A percentile compares a stretch with the other conserved stretches of the same genome.
phyloP scores from a whole-genome alignment of 2,113 vertebrate genomes.

The Corapipo altera region DNA sequence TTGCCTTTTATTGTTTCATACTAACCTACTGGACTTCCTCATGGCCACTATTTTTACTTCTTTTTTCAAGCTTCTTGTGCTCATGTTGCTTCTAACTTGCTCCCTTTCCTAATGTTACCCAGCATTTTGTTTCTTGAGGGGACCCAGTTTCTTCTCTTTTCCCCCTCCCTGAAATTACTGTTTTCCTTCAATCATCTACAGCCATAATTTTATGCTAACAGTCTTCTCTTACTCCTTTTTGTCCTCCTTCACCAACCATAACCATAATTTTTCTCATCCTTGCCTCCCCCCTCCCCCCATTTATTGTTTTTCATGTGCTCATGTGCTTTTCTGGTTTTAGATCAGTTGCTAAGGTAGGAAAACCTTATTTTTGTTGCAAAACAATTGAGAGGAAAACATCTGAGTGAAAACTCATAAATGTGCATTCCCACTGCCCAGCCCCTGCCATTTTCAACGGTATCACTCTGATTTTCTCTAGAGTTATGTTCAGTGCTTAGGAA shows the following conservation, averaged over 20 bases:
- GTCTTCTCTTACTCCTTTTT: neutral
- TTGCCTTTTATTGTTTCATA: neutral
- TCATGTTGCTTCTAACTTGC: neutral
- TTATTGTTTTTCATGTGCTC: neutral
- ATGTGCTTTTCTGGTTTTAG: neutral
- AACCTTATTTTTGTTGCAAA: neutral
- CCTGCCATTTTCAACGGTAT: neutral
- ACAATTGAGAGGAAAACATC: neutral
- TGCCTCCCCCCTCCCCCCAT: neutral
- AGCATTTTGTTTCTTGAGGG: neutral
- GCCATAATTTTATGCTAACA: neutral
- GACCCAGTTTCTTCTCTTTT: neutral
- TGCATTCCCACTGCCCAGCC: neutral
- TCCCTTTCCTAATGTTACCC: neutral
- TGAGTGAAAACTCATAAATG: neutral
- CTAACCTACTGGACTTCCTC: neutral
- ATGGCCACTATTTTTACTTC: neutral
- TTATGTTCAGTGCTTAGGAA: neutral
- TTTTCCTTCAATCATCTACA: neutral
- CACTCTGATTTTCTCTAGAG: neutral
- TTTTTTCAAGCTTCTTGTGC: neutral
- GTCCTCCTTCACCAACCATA: neutral
- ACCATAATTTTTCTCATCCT: neutral
- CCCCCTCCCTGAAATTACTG: neutral
- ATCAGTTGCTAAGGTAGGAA: neutral